Base-by-base conservation (phyloP, 2,888 invertebrate genomes). In the Prosapia bicincta region DNA sequence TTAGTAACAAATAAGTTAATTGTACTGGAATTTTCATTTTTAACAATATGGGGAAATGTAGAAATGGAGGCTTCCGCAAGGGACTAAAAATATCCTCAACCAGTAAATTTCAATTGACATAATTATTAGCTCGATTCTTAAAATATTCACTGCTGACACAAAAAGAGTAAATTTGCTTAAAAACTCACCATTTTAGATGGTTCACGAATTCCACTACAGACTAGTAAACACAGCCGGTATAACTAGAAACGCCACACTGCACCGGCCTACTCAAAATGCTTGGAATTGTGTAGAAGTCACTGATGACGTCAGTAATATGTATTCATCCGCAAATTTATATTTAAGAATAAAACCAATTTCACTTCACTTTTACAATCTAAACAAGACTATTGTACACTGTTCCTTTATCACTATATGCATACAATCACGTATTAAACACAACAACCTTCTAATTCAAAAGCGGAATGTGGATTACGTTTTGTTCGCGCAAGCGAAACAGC, bases 401-500 rank as follows among this genome's bases (percentile, higher is more conserved):
- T 72, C 28, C 66, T 65, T 65, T 28, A 26, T 32, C 72, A 65
- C 54, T 28, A 10, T 66, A 66, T 65, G 24, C 72, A 66, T 23
- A 25, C 7, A 68, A 71, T 25, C 73, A 76, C 76, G 72, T 71
- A 66, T 26, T 23, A 38, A 74, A 54, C 71, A 66, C 70, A 73
- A 76, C 67, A 66, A 74, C 76, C 73, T 38, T 69, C 73, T 76
- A 74, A 74, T 71, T 66, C 76, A 72, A 75, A 75, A 72, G 75
- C 77, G 69, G 77, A 72, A 72, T 75, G 78, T 78, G 87, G 86
- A 80, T 78, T 78, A 88, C 88, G 90, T 89, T 89, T 86, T 87
- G 86, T 86, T 85, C 81, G 88, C 88, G 89, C 87, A 88, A 86
- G 86, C 86, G 71, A 87, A 88, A 88, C 87, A 86, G 87, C 89